phyloP scores from a whole-genome alignment of 2,888 invertebrate species.

The Sinhomidia bicolor region DNA sequence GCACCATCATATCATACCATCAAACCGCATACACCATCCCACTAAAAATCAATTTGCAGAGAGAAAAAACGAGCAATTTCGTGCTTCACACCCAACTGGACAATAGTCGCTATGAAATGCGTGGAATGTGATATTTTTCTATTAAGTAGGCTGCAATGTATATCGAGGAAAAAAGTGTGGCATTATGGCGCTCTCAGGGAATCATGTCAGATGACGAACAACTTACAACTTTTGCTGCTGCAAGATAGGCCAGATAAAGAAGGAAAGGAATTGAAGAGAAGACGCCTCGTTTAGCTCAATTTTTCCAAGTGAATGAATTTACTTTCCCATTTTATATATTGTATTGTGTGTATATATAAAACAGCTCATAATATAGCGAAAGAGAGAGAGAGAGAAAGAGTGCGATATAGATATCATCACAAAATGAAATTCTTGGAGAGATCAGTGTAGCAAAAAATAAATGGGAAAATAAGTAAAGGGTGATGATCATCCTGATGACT shows the following conservation, averaged over 20 bases:
- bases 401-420: not conserved
- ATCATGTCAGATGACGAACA: constrained; percentile 28
- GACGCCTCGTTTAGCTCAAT: constrained; percentile 39
- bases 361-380: no score
- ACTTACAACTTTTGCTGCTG: not conserved
- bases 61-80: constrained; percentile 34
- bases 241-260: not conserved
- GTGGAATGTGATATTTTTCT: not conserved
- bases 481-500: not conserved
- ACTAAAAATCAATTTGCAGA: constrained; percentile 39
- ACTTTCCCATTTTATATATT: no score
- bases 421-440: no score
- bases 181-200: constrained; percentile 33
- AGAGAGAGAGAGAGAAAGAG: not conserved
- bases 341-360: no score
- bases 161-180: not conserved
- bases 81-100: not conserved
- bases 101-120: no score
- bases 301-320: constrained; percentile 38
- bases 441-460: not conserved
- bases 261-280: not conserved
- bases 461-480: not conserved
- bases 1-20: not conserved
- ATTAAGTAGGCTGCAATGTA: not conserved
- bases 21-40: not conserved